Base-by-base conservation (phyloP, 2,888 invertebrate genomes). In the Cancer borealis region DNA sequence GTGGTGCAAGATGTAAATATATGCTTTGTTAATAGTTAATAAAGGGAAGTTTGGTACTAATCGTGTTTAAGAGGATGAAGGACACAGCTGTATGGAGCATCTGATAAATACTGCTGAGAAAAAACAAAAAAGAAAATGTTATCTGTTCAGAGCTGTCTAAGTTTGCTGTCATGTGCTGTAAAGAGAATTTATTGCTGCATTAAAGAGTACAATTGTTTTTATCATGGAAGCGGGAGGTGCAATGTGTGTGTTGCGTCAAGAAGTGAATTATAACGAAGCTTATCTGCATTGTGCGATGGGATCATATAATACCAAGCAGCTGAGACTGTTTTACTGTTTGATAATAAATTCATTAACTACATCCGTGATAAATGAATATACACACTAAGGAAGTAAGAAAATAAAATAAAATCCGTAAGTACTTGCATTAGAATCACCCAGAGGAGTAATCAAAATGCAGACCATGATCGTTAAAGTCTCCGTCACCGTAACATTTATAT, bases 101-200 rank as follows among this genome's bases (percentile, higher is more conserved):
- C 66, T 66, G 66, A 66, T 66, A 66, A 2, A 6, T 4, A 2
- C n/a, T 17, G n/a, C n/a, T 54, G 66, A 21, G 21, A n/a, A 3
- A 21, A n/a, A n/a, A 21, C n/a, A 3, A 21, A n/a, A n/a, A 21
- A n/a, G n/a, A n/a, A 66, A 66, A 66, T n/a, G 21, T 66, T 66
- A 66, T 66, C 66, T n/a, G 66, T 3, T 66, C 66, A 66, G n/a
- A 66, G 66, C 66, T 66, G 66, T 66, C 66, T n/a, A 66, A 66
- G 6, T 17, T 79, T 79, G 10, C 30, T 79, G 79, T 79, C 79
- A 30, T 79, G 79, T 30, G 30, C 79, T 30, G 30, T 6, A 4
- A 26, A 26, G 30, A 8, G 79, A 79, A 79, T 26, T 79, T 79
- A 79, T 79, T 30, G 79, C 30, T 30, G 79, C 30, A 30, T 79